These are phyloP conservation scores for Acropternis orthonyx DNA, from an alignment of 2,797 vertebrate species.

Conservation along the genomic window DNA sequence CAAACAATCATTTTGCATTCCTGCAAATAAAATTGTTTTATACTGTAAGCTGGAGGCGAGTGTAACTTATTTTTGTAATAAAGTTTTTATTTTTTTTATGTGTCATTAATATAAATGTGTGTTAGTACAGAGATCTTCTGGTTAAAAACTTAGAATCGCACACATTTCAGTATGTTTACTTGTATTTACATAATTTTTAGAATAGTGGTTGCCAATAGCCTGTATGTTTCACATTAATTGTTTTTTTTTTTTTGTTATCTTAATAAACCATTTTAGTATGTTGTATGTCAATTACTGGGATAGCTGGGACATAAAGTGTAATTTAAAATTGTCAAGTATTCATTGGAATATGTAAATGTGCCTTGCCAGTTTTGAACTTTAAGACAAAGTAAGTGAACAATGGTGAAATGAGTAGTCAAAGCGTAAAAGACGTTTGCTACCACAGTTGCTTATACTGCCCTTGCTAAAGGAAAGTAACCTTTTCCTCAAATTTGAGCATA, in stretches of 20 bases:
- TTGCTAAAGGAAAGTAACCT: conserved; percentile 72
- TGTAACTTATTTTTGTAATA: conserved; percentile 99
- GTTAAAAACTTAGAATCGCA: conserved; percentile 83
- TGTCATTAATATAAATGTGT: conserved; percentile 93
- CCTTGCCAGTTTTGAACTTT: conserved; percentile 83
- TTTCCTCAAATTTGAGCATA: conserved; percentile 66
- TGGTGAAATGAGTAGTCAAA: conserved; percentile 76
- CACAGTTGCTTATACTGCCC: conserved; percentile 77
- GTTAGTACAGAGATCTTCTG: conserved; percentile 85
- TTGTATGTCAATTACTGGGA: conserved; percentile 85
- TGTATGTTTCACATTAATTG: conserved; percentile 83
- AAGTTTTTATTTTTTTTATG: conserved; percentile 99
- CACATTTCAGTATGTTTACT: conserved; percentile 86
- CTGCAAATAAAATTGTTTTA: conserved; percentile 99
- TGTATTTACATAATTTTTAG: conserved; percentile 84
- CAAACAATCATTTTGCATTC: conserved; percentile 99
- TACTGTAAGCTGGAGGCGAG: conserved; percentile 99
- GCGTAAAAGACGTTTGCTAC: conserved; percentile 74
- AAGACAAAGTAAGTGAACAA: conserved; percentile 72
- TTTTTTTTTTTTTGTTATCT: conserved; percentile 74
- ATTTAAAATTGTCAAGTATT: conserved; percentile 85
- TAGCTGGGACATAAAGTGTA: conserved; percentile 85
- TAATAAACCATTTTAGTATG: conserved; percentile 85
- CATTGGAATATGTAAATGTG: conserved; percentile 86
- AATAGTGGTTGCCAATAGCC: conserved; percentile 84